Base-by-base conservation (phyloP, 1,140 invertebrate genomes). In the Drosophila fuyamai region DNA sequence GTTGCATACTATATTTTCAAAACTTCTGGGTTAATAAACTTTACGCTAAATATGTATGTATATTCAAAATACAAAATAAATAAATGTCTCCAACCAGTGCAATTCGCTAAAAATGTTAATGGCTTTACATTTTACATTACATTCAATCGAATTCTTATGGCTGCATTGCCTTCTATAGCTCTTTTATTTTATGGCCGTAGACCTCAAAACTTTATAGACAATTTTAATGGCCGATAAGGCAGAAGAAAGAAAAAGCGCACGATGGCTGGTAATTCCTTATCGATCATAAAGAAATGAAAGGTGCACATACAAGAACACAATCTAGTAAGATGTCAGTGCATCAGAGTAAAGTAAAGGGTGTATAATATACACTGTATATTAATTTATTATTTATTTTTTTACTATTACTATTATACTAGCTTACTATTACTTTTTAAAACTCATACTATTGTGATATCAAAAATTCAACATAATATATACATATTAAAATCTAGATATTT, bases 181-280 rank as follows among this genome's bases (percentile, higher is more conserved):
- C 6, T 66, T 23, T 41, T n/a, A 43, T 3, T 66, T 70, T 38
- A 14, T 32, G 41, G 35, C 10, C 14, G n/a, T 70, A 23, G 16
- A 67, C 44, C 27, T 36, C 29, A 16, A 70, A 47, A 46, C 63
- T 63, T 13, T 47, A 63, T 38, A 46, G 32, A 65, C 57, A 36
- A 12, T 36, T 65, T 32, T n/a, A n/a, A 61, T 73, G 35, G 40
- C 38, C 61, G 67, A 71, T 71, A 57, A 55, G 41, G 13, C 23
- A 23, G 43, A 13, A n/a, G 13, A 32, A 67, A 41, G 1, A 43
- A 9, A 44, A 38, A 48, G 27, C 0, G 23, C 51, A 23, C 53
- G 5, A 29, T 38, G 32, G 47, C n/a, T 32, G 48, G 72, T 74
- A 41, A 73, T 70, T 32, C 35, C 60, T 61, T 73, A 72, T 61